Conservation (phyloP, 2,797 vertebrate species). For the Hippopotamyrus pictus region DNA sequence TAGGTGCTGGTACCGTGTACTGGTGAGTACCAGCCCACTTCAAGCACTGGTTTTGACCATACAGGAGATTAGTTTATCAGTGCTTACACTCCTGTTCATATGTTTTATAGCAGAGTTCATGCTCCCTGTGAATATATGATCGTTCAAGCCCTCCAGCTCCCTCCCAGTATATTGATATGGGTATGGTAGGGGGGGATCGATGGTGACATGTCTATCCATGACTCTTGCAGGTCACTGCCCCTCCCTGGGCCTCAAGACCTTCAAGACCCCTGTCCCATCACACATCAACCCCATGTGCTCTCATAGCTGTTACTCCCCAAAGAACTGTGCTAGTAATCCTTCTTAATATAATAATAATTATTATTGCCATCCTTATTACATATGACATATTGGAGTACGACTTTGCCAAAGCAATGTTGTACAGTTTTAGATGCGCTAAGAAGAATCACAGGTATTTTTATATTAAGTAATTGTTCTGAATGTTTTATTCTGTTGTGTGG, state of each 20-base stretch:
- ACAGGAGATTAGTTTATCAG: neutral
- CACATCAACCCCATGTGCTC: slow-evolving; percentile 71
- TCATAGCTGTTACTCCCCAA: neutral
- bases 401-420: slow-evolving; percentile 56
- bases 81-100: neutral
- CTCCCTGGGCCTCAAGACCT: slow-evolving; percentile 63
- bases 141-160: slow-evolving; percentile 14
- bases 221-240: slow-evolving; percentile 53
- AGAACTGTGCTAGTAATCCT: slow-evolving; percentile 49
- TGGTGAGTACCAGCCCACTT: neutral
- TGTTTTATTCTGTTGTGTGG: slow-evolving; percentile 9
- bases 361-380: slow-evolving; percentile 52
- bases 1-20: neutral
- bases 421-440: slow-evolving; percentile 73
- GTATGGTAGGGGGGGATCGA: slow-evolving; percentile 32
- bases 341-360: slow-evolving; percentile 63
- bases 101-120: neutral
- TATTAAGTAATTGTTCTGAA: slow-evolving; percentile 59
- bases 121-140: neutral
- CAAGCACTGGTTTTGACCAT: neutral
- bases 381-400: slow-evolving; percentile 64
- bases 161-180: slow-evolving; percentile 49
- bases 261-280: slow-evolving; percentile 82
- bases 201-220: slow-evolving; percentile 40
- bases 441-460: slow-evolving; percentile 71